Base-by-base conservation (phyloP, 2,113 vertebrate genomes). In the Nycticorax nycticorax region DNA sequence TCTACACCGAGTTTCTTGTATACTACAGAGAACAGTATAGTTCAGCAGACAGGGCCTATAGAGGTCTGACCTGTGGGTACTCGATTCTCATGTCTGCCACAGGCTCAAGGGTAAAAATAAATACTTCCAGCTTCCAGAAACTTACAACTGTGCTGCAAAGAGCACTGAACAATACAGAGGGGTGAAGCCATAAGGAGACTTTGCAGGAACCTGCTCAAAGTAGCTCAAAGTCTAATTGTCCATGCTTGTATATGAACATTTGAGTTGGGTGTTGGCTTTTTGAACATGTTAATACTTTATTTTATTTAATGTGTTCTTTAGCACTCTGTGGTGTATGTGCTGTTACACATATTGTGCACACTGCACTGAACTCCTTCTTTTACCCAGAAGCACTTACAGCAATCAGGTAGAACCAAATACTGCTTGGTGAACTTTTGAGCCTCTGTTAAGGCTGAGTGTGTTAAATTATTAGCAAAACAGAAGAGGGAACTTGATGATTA, bases 221-320 rank as follows among this genome's bases (percentile, higher is more conserved):
- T 67, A 68, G 23, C 39, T 88, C 15, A 3, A n/a, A 64, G 27
- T 88, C 22, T 52, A 32, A 52, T 37, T 79, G 27, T 45, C 30
- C 13, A 7, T 52, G 7, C 82, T 78, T 47, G 6, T 81, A 28
- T 27, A n/a, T 32, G 30, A 92, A 76, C 7, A 28, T 50, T 32
- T 67, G n/a, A 67, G 20, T 20, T 75, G 23, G 17, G 14, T 82
- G 15, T 37, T 64, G 28, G 2, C 6, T 89, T 97, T 92, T 69
- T 75, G 8, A 64, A 35, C 10, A 35, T 35, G 13, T 60, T 88
- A 74, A 55, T 71, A 35, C 12, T 86, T 9, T 43, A 35, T 74
- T 91, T 96, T 86, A 50, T 55, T 84, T 89, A 57, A 47, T 35
- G 12, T 53, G 16, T 85, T 87, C 69, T 85, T 57, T 85, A 87